Base-by-base conservation (phyloP, 2,113 vertebrate genomes). In the Sus scrofa region DNA sequence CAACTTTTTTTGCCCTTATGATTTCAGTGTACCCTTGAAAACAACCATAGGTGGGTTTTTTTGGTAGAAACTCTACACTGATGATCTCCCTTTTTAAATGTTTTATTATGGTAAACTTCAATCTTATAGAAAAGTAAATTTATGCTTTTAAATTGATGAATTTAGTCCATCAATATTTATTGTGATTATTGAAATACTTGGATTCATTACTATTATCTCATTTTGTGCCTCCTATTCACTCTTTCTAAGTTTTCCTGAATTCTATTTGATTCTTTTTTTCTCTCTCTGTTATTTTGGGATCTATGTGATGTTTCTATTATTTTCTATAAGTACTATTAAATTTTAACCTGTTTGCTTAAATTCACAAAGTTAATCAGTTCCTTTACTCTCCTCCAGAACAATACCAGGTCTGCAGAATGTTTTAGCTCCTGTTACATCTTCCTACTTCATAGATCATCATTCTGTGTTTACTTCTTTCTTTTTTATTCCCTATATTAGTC, bases 301-400 rank as follows among this genome's bases (percentile, higher is more conserved):
- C 75, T 75, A n/a, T 71, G 86, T 32, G 30, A 60, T 22, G 6
- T 68, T 77, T 88, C 58, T 95, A 39, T 74, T 82, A 34, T 86
- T n/a, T 89, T 81, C n/a, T 62, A 30, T 81, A 93, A 85, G 6
- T 50, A 86, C 8, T 6, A 27, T 22, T 70, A 87, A 75, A 71
- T 87, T 75, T 56, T 82, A 93, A 86, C 6, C 63, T 52, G 18
- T 81, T 74, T 81, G n/a, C 30, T 68, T 81, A 83, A 90, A 91
- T 65, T 70, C 84, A 67, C 32, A 54, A 67, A 65, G 22, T 70
- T 73, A 58, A 75, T 71, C 22, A 12, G 30, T 70, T 62, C 85
- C 12, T 89, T 39, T 73, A 10, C 16, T 67, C 54, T 65, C 20
- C 19, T 85, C 22, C 39, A 85, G 30, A 83, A 78, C 56, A 89